A percentile compares a stretch with the other conserved stretches of the same genome.
These are phyloP conservation scores for Theretra japonica DNA, from an alignment of 2,888 invertebrate species.

Conservation along the genomic window DNA sequence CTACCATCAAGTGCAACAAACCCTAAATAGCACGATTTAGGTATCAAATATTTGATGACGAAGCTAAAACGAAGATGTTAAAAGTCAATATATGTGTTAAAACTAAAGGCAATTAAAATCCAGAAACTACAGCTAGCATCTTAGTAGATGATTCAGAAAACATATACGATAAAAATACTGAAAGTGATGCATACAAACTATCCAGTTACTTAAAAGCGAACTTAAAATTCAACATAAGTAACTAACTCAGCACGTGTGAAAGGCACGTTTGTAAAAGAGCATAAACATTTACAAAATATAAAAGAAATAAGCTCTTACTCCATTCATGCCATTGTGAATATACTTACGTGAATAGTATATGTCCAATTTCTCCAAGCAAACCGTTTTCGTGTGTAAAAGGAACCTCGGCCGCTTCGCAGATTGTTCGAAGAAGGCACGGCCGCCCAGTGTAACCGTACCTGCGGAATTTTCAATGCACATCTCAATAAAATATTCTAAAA, in stretches of 20 bases:
- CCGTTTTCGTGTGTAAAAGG: conserved; percentile 89
- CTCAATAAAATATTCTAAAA: conserved; percentile 55
- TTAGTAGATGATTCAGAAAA: neutral
- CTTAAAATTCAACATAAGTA: conserved; percentile 8
- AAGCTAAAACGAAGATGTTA: too few relatives aligned
- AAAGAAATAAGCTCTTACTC: conserved; percentile 22
- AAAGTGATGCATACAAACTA: neutral
- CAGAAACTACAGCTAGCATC: neutral
- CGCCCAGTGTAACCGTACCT: conserved; percentile 88
- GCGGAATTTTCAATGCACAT: conserved; percentile 53
- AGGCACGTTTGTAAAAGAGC: neutral
- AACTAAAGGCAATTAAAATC: neutral
- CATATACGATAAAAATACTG: neutral
- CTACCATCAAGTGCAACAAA: too few relatives aligned
- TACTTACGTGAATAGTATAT: conserved; percentile 90
- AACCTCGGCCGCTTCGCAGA: conserved; percentile 90
- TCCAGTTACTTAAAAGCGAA: neutral
- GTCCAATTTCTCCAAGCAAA: conserved; percentile 89
- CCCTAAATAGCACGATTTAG: too few relatives aligned
- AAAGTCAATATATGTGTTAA: too few relatives aligned
- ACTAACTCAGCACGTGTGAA: conserved; percentile 12
- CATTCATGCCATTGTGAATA: conserved; percentile 32
- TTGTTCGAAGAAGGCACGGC: conserved; percentile 89
- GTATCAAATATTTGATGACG: too few relatives aligned
- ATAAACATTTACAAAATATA: conserved; percentile 23